A percentile compares a stretch with the other conserved stretches of the same genome.
These are phyloP conservation scores for Decapterus maruadsi DNA, from an alignment of 2,797 vertebrate species.

Conservation along the genomic window DNA sequence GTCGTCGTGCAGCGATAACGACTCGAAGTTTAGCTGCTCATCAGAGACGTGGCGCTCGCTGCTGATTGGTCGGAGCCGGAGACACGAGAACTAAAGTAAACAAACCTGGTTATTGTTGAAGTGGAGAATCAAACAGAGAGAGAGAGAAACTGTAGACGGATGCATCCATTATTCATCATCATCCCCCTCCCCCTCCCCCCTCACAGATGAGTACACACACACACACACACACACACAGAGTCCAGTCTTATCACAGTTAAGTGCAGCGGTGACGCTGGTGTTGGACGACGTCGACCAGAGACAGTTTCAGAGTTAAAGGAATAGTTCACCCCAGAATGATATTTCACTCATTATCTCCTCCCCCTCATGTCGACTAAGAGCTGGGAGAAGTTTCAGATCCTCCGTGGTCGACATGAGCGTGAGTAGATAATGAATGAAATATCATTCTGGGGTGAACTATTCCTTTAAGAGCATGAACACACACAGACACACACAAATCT, in stretches of 20 bases:
- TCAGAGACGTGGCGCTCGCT: not conserved
- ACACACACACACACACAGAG: constrained; percentile 13
- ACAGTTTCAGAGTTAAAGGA: constrained; percentile 30
- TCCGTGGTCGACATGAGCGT: no score
- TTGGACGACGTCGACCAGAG: constrained; percentile 41
- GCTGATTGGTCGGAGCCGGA: not conserved
- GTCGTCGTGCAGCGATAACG: no score
- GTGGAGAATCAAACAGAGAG: not conserved
- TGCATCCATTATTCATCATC: constrained; percentile 60
- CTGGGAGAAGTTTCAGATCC: no score
- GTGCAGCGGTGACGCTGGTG: constrained; percentile 31
- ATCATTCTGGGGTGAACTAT: no score
- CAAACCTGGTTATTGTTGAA: not conserved
- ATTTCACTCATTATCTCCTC: no score
- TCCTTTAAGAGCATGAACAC: constrained; percentile 28
- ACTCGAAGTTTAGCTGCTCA: not conserved
- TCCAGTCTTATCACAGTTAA: constrained; percentile 39
- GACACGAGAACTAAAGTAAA: no score
- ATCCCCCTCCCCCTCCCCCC: not conserved
- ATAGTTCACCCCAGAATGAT: no score
- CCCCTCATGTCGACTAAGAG: no score
- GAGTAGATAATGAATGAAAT: no score
- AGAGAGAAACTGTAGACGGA: constrained; percentile 52
- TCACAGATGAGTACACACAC: constrained; percentile 41
- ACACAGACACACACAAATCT: constrained; percentile 20